Percentiles rank a stretch among this genome's conserved stretches.
phyloP scores from a whole-genome alignment of 2,888 invertebrate genomes.

The Drosophila longiperda region DNA sequence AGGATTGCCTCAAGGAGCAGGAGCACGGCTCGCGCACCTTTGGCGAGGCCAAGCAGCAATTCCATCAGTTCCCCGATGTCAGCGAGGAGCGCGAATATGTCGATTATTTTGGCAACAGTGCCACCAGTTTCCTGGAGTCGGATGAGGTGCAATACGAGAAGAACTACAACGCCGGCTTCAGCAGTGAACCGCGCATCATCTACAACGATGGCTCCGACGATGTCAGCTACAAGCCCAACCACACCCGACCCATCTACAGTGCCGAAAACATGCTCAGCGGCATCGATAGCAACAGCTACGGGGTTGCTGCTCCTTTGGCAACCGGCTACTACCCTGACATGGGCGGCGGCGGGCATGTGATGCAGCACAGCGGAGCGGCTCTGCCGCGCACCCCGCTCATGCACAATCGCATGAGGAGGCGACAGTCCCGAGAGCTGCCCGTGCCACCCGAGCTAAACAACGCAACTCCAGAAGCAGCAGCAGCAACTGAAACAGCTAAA shows the following conservation, averaged over 20 bases:
- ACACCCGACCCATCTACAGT: slow-evolving; percentile 78
- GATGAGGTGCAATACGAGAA: slow-evolving; percentile 84
- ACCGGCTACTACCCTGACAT: slow-evolving; percentile 58
- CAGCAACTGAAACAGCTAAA: not conserved
- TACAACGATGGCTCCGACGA: slow-evolving; percentile 82
- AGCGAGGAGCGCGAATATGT: slow-evolving; percentile 82
- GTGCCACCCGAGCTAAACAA: slow-evolving; percentile 69
- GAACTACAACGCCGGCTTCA: slow-evolving; percentile 80
- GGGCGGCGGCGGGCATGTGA: slow-evolving; percentile 27
- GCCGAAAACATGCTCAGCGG: slow-evolving; percentile 75
- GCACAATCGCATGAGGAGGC: slow-evolving; percentile 81
- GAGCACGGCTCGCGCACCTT: slow-evolving; percentile 81
- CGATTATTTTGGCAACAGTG: slow-evolving; percentile 81
- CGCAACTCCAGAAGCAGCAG: slow-evolving; percentile 2
- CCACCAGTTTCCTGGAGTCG: slow-evolving; percentile 80
- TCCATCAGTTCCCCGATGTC: slow-evolving; percentile 80
- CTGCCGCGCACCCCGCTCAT: slow-evolving; percentile 80
- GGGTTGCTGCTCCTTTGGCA: slow-evolving; percentile 25
- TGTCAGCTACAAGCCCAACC: slow-evolving; percentile 56
- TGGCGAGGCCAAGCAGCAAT: slow-evolving; percentile 84
- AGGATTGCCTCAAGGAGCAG: slow-evolving; percentile 83
- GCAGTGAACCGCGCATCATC: slow-evolving; percentile 83
- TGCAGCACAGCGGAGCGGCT: slow-evolving; percentile 66
- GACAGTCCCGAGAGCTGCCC: slow-evolving; percentile 79
- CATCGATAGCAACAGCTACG: slow-evolving; percentile 32